These are phyloP conservation scores for Ailuropoda melanoleuca DNA, from an alignment of 2,113 vertebrate species.

Conservation along the genomic window DNA sequence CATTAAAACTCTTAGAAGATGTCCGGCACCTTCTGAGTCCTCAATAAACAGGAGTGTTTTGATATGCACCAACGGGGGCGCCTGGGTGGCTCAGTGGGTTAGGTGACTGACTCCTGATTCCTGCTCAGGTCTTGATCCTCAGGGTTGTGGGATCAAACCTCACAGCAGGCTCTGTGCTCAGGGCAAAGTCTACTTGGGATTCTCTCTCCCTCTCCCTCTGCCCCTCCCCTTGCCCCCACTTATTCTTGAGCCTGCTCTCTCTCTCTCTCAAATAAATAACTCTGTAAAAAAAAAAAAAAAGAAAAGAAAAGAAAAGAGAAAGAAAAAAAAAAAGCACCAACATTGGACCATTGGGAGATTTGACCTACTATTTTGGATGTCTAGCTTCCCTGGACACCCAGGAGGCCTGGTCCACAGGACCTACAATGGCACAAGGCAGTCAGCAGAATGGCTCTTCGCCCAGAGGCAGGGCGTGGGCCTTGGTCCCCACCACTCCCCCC, in stretches of 20 bases:
- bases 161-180: neutral
- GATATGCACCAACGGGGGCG: neutral
- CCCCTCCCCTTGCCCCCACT: accelerated
- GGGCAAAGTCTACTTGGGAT: neutral
- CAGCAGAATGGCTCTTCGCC: neutral
- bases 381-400: neutral
- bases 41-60: neutral
- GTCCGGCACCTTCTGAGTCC: neutral
- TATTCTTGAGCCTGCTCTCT: neutral
- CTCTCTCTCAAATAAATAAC: neutral
- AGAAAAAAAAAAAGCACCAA: too few relatives aligned
- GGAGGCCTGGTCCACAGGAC: neutral
- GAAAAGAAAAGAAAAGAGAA: neutral
- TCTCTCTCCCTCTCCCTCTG: neutral
- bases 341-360: neutral
- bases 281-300: neutral
- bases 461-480: accelerated
- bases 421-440: accelerated
- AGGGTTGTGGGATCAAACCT: neutral
- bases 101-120: neutral
- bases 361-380: neutral
- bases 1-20: neutral
- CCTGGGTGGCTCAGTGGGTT: neutral
- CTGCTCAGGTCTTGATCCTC: neutral
- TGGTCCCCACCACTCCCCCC: accelerated